Evolutionary conservation across 2,888 invertebrate species (phyloP), one percentile per base, ranked within the genome.

Genomic region (Tethea ocularis): DNA sequence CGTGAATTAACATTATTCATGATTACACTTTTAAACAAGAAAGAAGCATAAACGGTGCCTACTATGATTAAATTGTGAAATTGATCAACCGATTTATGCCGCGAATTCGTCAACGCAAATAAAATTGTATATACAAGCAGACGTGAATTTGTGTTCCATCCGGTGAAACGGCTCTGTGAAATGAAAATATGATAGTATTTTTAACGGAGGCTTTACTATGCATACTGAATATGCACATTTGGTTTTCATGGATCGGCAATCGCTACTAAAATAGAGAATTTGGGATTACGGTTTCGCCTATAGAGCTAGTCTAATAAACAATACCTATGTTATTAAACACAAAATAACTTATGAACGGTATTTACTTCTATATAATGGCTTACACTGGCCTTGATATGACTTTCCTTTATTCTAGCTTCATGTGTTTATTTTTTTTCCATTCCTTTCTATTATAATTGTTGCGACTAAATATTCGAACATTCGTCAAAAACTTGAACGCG

Each of bases 401-500:
- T 29, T 29, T 36, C 15, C 13, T 38, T 38, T 38, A 38, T 15
- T 15, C 36, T 15, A n/a, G n/a, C 36, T 38, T 38, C 36, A 10
- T 36, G 36, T 36, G 15, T 5, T 15, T 36, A 0, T 4, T 36
- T 36, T 36, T 13, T 4, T 15, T 36, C 15, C 41, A 41, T 41
- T 41, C 7, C n/a, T 24, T 52, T 56, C 46, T 24, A 24, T 2
- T 36, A 23, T 33, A 55, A 55, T 55, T n/a, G 26, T 51, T 33
- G n/a, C 20, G 2, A 51, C 26, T 33, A 57, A 22, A 33, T 54
- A 54, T 24, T 46, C 41, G 15, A 63, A 60, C 65, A 66, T 62
- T 66, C 66, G 61, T 66, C 64, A 60, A 68, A 66, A 68, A 63
- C 58, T 63, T 62, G 26, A 60, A 63, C 59, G 59, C 56, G 61